Conservation (phyloP, 2,113 vertebrate species). For the Etheostoma cragini region DNA sequence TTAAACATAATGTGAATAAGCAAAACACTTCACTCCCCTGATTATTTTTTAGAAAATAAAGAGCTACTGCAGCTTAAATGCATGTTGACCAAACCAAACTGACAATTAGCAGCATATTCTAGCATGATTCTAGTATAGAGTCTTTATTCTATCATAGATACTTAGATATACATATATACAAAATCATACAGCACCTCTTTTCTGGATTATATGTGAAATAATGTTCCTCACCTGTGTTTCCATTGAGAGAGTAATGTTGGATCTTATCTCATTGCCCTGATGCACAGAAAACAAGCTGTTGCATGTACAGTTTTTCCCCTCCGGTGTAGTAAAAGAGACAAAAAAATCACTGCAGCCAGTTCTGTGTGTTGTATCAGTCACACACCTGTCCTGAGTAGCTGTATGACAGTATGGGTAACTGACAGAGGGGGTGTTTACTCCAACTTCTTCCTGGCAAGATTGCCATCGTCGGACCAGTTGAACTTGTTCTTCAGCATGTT, state of each 20-base stretch:
- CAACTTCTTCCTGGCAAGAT: constrained; percentile 59
- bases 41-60: background rate
- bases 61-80: background rate
- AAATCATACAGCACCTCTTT: background rate
- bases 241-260: background rate
- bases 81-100: background rate
- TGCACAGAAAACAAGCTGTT: background rate
- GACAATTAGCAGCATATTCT: background rate
- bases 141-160: too few relatives aligned
- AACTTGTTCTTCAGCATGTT: constrained; percentile 59
- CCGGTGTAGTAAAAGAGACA: background rate
- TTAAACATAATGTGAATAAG: background rate
- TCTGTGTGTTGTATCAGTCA: background rate
- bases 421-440: constrained; percentile 44
- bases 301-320: background rate
- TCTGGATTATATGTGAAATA: background rate
- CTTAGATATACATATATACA: too few relatives aligned
- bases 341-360: constrained; percentile 1
- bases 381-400: constrained; percentile 39
- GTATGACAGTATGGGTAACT: constrained; percentile 44
- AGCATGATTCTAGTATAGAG: background rate
- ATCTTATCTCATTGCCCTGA: constrained; percentile 1
- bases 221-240: constrained; percentile 66
- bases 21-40: background rate
- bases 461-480: constrained; percentile 61